Conservation (phyloP, 2,797 vertebrate species). For the Tauraco hartlaubi region DNA sequence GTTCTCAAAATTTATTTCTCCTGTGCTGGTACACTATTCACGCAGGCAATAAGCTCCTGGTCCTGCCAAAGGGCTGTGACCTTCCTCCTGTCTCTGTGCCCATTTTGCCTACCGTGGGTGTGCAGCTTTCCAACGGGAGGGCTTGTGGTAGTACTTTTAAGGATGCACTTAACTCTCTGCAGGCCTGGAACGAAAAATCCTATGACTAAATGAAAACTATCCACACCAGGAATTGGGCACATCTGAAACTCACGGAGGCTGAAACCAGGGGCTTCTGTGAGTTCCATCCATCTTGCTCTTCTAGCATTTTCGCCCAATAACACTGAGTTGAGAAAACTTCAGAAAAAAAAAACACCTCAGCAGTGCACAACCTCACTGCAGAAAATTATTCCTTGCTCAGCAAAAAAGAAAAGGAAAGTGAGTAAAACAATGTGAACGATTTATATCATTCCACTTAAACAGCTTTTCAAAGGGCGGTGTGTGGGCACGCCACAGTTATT, state of each 20-base stretch:
- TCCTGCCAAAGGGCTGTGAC: background rate
- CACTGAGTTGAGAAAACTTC: background rate
- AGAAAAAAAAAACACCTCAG: background rate
- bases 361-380: background rate
- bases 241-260: background rate
- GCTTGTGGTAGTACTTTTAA: background rate
- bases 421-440: conserved; percentile 29
- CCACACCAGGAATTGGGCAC: background rate
- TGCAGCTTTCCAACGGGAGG: background rate
- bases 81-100: background rate
- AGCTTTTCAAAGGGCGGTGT: background rate
- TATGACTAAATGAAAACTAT: background rate
- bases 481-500: background rate
- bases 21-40: background rate
- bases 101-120: background rate
- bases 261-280: background rate
- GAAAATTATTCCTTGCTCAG: conserved; percentile 17
- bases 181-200: background rate
- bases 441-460: background rate
- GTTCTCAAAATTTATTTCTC: background rate
- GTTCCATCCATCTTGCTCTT: background rate
- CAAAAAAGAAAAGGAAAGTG: background rate
- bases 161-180: background rate
- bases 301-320: background rate
- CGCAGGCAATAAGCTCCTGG: background rate